A percentile compares a stretch with the other conserved stretches of the same genome.
These are phyloP conservation scores for Diaphora mendica DNA, from an alignment of 2,888 invertebrate genomes.

Conservation along the genomic window DNA sequence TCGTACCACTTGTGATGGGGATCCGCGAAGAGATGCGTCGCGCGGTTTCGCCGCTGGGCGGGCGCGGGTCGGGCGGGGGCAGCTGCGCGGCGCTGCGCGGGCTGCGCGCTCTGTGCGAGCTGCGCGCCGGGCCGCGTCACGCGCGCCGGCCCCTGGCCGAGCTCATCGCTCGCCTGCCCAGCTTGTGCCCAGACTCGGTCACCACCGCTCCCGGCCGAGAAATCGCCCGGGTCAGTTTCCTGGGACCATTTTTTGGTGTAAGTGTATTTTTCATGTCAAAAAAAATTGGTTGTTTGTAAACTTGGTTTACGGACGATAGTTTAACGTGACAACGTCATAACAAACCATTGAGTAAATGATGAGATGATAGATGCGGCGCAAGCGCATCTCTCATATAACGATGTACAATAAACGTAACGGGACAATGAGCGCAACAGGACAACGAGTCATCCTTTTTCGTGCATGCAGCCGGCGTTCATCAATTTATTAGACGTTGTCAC, in stretches of 20 bases:
- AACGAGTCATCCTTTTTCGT: no score
- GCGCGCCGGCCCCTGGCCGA: slow-evolving; percentile 90
- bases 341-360: no score
- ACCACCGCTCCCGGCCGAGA: slow-evolving; percentile 94
- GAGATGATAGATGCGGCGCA: no score
- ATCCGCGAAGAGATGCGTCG: slow-evolving; percentile 88
- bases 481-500: no score
- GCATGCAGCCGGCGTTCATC: no score
- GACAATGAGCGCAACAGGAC: no score
- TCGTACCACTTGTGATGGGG: slow-evolving; percentile 76
- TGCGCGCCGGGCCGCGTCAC: slow-evolving; percentile 89
- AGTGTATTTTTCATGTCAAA: slow-evolving; percentile 40
- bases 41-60: slow-evolving; percentile 89
- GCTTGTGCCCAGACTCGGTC: slow-evolving; percentile 90
- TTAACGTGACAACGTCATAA: no score
- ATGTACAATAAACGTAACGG: no score
- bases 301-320: no score
- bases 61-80: slow-evolving; percentile 89
- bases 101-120: slow-evolving; percentile 92
- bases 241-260: slow-evolving; percentile 96
- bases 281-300: no score
- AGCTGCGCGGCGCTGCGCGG: slow-evolving; percentile 90
- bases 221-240: slow-evolving; percentile 92
- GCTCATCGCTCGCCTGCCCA: slow-evolving; percentile 74
- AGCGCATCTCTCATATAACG: no score